These are phyloP conservation scores for Lampris incognitus DNA, from an alignment of 2,113 vertebrate species.

Conservation along the genomic window DNA sequence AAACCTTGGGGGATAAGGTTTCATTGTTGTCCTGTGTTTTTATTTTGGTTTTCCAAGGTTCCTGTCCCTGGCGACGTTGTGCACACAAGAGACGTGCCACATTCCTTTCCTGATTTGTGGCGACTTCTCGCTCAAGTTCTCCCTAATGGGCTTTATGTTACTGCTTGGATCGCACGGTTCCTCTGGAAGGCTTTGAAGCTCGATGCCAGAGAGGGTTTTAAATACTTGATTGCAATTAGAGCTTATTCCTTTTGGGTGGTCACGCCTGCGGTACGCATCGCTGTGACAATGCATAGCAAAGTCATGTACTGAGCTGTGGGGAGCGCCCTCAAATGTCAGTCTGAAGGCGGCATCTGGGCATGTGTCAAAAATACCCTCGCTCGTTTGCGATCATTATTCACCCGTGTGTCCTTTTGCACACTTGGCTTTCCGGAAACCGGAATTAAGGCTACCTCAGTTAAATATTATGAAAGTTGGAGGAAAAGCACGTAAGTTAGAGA, in stretches of 20 bases:
- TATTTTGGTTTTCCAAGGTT: constrained; percentile 64
- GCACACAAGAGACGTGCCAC: constrained; percentile 29
- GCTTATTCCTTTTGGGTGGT: neutral
- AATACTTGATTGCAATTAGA: constrained; percentile 5
- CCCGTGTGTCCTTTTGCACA: neutral
- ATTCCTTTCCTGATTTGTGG: constrained; percentile 59
- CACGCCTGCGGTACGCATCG: constrained; percentile 3
- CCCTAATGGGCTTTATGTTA: constrained; percentile 1
- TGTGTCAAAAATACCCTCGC: constrained; percentile 18
- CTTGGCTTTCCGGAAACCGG: neutral
- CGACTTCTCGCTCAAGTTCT: constrained; percentile 12
- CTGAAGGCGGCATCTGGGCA: neutral
- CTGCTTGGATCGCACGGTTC: constrained; percentile 3
- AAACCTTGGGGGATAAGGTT: constrained; percentile 65
- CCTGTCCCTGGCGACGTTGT: constrained; percentile 28
- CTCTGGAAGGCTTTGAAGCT: constrained; percentile 12
- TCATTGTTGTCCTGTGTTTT: constrained; percentile 74
- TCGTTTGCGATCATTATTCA: neutral
- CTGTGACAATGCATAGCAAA: constrained; percentile 3
- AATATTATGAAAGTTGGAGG: too few relatives aligned
- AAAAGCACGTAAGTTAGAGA: too few relatives aligned
- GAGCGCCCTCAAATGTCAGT: too few relatives aligned
- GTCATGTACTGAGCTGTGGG: neutral
- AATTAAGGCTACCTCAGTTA: too few relatives aligned
- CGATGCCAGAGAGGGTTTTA: neutral